Conservation (phyloP, 2,797 vertebrate genomes). For the Melanotaenia boesemani region DNA sequence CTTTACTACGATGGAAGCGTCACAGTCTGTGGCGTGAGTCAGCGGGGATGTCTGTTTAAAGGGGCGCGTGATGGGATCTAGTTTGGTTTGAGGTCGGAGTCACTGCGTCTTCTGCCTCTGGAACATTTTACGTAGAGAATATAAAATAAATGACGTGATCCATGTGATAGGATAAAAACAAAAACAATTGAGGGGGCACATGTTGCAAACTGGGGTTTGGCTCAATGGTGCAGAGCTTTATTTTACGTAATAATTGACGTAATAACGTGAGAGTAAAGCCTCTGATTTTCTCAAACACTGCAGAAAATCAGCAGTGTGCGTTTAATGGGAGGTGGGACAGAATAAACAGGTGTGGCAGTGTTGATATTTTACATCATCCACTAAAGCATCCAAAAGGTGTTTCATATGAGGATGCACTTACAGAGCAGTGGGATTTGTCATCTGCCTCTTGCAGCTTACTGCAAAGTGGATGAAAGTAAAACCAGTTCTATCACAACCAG, state of each 20-base stretch:
- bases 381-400: slow-evolving; percentile 27
- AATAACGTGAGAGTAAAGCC: not conserved
- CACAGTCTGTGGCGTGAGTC: slow-evolving; percentile 60
- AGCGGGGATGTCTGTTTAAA: slow-evolving; percentile 46
- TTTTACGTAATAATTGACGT: slow-evolving; percentile 33
- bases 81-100: slow-evolving; percentile 1
- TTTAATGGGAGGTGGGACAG: not conserved
- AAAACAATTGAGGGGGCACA: not conserved
- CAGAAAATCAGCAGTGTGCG: not conserved
- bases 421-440: slow-evolving; percentile 47
- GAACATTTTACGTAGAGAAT: slow-evolving; percentile 1
- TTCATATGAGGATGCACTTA: slow-evolving; percentile 17
- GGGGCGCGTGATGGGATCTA: slow-evolving; percentile 33
- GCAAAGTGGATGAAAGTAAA: slow-evolving; percentile 52
- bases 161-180: not conserved
- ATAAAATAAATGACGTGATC: slow-evolving; percentile 4
- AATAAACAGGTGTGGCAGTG: slow-evolving; percentile 58
- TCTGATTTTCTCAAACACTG: slow-evolving; percentile 10
- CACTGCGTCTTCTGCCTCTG: slow-evolving; percentile 32
- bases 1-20: slow-evolving; percentile 52
- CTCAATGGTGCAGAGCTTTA: not conserved
- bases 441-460: slow-evolving; percentile 35
- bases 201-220: not conserved
- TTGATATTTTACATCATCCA: slow-evolving; percentile 27
- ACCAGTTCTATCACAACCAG: slow-evolving; percentile 51